These are phyloP conservation scores for Noctua comes DNA, from an alignment of 2,888 invertebrate genomes.

Conservation along the genomic window DNA sequence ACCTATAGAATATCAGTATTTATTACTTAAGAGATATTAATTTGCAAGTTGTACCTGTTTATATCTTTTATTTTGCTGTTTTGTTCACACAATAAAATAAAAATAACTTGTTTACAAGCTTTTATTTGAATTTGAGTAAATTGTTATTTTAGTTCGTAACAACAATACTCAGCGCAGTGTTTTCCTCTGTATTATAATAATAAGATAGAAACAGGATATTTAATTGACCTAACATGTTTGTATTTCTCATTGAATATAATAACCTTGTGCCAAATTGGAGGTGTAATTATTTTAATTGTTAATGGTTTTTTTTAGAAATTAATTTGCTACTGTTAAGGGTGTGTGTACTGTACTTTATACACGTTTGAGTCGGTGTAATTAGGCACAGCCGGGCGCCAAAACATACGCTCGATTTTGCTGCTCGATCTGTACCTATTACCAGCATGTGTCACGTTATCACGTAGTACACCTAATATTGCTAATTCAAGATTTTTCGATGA, in stretches of 20 bases:
- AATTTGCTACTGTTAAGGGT: background rate
- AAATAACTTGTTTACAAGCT: background rate
- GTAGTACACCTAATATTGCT: background rate
- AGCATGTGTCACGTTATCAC: background rate
- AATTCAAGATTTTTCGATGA: background rate
- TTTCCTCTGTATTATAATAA: slow-evolving; percentile 13
- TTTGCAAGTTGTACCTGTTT: slow-evolving; percentile 1
- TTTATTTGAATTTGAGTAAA: slow-evolving; percentile 6
- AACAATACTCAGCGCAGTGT: background rate
- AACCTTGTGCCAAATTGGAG: slow-evolving; percentile 46
- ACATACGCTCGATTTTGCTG: background rate
- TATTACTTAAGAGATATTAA: background rate
- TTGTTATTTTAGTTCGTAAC: background rate
- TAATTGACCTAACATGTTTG: slow-evolving; percentile 34
- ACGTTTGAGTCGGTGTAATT: background rate
- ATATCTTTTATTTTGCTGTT: background rate
- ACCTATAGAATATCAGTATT: background rate
- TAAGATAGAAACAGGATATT: slow-evolving; percentile 44
- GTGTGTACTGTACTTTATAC: too few relatives aligned
- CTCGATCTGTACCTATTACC: background rate
- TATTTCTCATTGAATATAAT: slow-evolving; percentile 27
- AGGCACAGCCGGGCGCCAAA: background rate
- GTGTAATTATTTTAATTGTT: slow-evolving; percentile 34
- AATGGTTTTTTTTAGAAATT: slow-evolving; percentile 30
- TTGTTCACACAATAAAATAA: background rate